A percentile compares a stretch with the other conserved stretches of the same genome.
phyloP scores from a whole-genome alignment of 1,140 invertebrate genomes.

The Lepidurus couesii region DNA sequence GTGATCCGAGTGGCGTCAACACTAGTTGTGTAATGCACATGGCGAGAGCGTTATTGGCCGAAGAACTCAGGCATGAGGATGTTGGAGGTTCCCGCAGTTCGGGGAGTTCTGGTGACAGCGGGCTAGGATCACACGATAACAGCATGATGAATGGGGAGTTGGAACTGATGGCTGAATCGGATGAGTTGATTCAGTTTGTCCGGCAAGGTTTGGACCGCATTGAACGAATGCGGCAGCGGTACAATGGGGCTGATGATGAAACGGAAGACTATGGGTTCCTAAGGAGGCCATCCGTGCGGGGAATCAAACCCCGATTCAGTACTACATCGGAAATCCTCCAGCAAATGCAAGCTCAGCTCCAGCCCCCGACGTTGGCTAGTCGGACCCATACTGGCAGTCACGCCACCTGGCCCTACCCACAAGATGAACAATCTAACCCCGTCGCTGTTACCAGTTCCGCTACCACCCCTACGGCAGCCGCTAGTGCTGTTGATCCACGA shows the following conservation, averaged over 20 bases:
- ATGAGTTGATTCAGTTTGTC: slow-evolving; percentile 75
- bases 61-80: slow-evolving; percentile 36
- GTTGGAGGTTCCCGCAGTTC: slow-evolving; percentile 39
- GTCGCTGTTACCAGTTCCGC: not conserved
- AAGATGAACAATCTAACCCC: not conserved
- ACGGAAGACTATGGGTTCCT: slow-evolving; percentile 84
- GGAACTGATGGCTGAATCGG: slow-evolving; percentile 47
- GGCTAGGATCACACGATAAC: slow-evolving; percentile 32
- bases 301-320: slow-evolving; percentile 65
- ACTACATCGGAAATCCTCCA: slow-evolving; percentile 73
- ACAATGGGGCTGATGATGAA: slow-evolving; percentile 52
- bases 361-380: slow-evolving; percentile 49
- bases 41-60: not conserved
- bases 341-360: slow-evolving; percentile 66
- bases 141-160: slow-evolving; percentile 37
- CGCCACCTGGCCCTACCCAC: slow-evolving; percentile 22
- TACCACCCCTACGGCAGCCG: not conserved
- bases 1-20: slow-evolving; percentile 36
- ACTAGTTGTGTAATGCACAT: not conserved
- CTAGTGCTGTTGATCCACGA: not conserved
- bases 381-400: not conserved
- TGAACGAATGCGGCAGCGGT: slow-evolving; percentile 71
- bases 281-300: slow-evolving; percentile 73
- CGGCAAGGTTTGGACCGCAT: slow-evolving; percentile 72
- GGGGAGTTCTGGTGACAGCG: slow-evolving; percentile 39